Evolutionary conservation across 2,113 vertebrate species (phyloP).

Genomic region (Neotragus moschatus): DNA sequence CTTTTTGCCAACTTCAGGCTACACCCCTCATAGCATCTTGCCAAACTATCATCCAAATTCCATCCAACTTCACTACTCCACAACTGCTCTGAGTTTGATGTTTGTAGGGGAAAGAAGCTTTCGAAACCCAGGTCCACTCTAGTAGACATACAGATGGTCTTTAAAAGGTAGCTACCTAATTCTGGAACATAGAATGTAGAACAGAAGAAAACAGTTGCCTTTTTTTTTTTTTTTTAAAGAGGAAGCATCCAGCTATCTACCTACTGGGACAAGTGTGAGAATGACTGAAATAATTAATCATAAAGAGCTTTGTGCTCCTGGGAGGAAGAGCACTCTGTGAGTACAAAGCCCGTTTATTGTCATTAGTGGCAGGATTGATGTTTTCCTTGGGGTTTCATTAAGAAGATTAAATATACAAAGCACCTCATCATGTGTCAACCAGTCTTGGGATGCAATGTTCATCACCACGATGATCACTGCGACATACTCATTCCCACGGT

Average conservation of each 20-base stretch:
- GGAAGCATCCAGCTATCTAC: not conserved
- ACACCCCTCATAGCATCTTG: not conserved
- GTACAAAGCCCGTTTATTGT: not conserved
- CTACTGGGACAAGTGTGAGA: conserved; percentile 26
- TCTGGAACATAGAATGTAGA: conserved; percentile 55
- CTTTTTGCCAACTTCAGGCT: not conserved
- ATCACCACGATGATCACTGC: not conserved
- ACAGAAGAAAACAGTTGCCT: not conserved
- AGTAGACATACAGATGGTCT: not conserved
- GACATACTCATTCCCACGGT: not conserved
- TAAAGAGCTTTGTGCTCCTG: not conserved
- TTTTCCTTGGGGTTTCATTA: conserved; percentile 65
- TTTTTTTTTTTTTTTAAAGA: not conserved
- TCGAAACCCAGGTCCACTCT: not conserved
- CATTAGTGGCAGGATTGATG: conserved; percentile 22
- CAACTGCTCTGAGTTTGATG: not conserved
- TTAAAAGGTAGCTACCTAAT: not conserved
- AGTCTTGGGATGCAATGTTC: not conserved
- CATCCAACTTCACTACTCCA: not conserved
- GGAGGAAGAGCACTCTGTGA: not conserved
- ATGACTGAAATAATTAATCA: conserved; percentile 65
- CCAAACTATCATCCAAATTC: not conserved
- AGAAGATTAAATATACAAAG: conserved; percentile 9
- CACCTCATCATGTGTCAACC: not conserved
- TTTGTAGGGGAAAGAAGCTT: not conserved